Percentiles rank a stretch among this genome's conserved stretches.
Evolutionary conservation across 2,888 invertebrate genomes (phyloP).

Genomic region (Amphipyra tragopoginis): DNA sequence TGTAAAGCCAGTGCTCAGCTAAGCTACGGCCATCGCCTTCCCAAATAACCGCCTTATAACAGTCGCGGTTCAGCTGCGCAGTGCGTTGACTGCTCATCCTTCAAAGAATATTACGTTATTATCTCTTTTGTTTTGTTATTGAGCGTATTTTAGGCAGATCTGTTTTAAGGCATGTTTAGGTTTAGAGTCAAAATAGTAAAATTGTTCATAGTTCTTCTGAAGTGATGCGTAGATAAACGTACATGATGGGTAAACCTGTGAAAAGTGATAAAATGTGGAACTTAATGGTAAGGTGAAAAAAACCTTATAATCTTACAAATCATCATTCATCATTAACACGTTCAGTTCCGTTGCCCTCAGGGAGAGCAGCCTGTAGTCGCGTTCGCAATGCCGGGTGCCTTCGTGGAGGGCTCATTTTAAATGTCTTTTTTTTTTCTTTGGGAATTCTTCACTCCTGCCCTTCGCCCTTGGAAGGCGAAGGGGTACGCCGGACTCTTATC

Average conservation of each 20-base stretch:
- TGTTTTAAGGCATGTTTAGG: not conserved
- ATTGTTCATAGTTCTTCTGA: not conserved
- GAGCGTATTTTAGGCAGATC: slow-evolving; percentile 2
- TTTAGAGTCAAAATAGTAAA: not conserved
- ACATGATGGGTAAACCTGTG: slow-evolving; percentile 9
- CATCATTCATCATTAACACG: no score
- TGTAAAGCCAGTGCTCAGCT: no score
- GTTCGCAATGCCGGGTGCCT: no score
- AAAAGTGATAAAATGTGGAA: slow-evolving; percentile 29
- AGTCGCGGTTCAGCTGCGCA: not conserved
- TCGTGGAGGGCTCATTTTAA: no score
- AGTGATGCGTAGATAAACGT: not conserved
- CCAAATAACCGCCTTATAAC: not conserved
- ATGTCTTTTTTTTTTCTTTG: no score
- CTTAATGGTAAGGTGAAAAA: slow-evolving; percentile 25
- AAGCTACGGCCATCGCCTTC: no score
- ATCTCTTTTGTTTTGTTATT: slow-evolving; percentile 23
- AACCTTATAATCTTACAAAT: no score
- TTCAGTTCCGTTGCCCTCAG: no score
- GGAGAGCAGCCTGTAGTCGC: no score
- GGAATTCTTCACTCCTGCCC: no score
- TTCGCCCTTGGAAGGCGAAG: no score
- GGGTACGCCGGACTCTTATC: no score
- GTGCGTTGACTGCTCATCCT: slow-evolving; percentile 24
- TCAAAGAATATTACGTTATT: not conserved